Evolutionary conservation across 1,140 invertebrate genomes (phyloP), one percentile per base, ranked within the genome.

Genomic region (Asbolus verrucosus): DNA sequence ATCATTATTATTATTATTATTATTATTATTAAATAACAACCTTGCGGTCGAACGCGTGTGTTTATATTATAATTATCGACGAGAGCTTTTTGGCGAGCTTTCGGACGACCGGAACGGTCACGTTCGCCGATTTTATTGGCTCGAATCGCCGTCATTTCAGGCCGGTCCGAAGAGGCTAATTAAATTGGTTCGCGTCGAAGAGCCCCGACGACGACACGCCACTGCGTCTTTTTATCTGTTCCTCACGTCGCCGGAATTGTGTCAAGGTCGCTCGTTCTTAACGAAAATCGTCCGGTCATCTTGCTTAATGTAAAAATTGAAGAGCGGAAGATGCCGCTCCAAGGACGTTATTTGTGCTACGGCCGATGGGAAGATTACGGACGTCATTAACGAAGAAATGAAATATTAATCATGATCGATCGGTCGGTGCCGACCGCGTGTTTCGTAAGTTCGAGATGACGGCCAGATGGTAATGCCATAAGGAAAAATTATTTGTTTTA

Each of bases 361-460:
- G 24, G 19, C 1, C 11, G 46, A 54, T 54, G 46, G 18, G 46
- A 54, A 54, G 46, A 54, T 54, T 54, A 13, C 46, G 27, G 21
- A 54, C 46, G 46, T 54, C 46, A 54, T 54, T 54, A 54, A 24
- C 11, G 21, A 24, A 30, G 24, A 54, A 54, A 27, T 54, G 46
- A 54, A 54, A 30, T 54, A 54, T 54, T 54, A 54, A 54, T 54
- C 46, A 27, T 54, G 46, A 54, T 54, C 46, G 43, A 50, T 50
- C 24, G 43, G n/a, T n/a, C n/a, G n/a, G n/a, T n/a, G n/a, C n/a
- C n/a, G n/a, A n/a, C n/a, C n/a, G n/a, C n/a, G n/a, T n/a, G n/a
- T n/a, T n/a, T n/a, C n/a, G n/a, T n/a, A n/a, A n/a, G n/a, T n/a
- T n/a, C n/a, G n/a, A n/a, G n/a, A n/a, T n/a, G n/a, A n/a, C n/a